Conservation (phyloP, 2,113 vertebrate genomes). For the Dromas ardeola region DNA sequence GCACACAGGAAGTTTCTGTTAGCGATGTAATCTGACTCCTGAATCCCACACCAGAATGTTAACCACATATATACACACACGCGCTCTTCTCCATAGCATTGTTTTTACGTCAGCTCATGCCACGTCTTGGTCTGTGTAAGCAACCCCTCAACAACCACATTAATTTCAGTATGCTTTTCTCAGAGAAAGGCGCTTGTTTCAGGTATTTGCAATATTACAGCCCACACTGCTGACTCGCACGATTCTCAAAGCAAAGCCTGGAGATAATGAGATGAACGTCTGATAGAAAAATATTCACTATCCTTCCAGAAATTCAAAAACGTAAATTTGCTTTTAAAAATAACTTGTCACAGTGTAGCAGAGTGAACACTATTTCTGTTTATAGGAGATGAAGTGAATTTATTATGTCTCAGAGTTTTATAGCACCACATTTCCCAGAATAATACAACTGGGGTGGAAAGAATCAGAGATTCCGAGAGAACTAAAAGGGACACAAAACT, state of each 20-base stretch:
- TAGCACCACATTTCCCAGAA: not conserved
- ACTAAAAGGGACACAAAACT: not conserved
- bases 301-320: not conserved
- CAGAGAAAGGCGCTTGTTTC: not conserved
- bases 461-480: not conserved
- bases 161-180: not conserved
- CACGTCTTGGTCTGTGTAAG: not conserved
- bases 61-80: not conserved
- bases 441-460: not conserved
- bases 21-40: not conserved
- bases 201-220: not conserved
- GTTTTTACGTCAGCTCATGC: not conserved
- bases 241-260: not conserved
- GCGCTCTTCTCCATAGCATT: not conserved
- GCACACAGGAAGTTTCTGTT: not conserved
- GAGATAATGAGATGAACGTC: not conserved
- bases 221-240: rapidly evolving
- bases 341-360: not conserved
- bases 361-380: not conserved
- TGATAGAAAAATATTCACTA: not conserved
- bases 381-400: not conserved
- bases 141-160: not conserved
- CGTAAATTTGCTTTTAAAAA: not conserved
- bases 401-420: not conserved
- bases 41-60: not conserved